These are phyloP conservation scores for Pomacea canaliculata DNA, from an alignment of 2,888 invertebrate species.

Conservation along the genomic window DNA sequence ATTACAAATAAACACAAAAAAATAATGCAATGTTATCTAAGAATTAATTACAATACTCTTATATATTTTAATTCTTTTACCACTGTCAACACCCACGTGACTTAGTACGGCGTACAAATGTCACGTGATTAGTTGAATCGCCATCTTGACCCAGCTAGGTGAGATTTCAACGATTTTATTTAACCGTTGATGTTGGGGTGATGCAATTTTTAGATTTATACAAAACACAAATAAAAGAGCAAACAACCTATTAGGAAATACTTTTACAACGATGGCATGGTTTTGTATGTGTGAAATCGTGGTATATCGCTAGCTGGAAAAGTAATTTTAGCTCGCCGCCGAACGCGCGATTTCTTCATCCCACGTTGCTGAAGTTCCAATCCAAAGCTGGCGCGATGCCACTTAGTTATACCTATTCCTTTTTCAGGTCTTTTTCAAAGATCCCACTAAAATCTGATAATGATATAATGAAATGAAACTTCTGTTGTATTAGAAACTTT, in stretches of 20 bases:
- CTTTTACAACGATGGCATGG: not conserved
- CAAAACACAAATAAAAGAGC: not conserved
- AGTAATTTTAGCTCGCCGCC: too few species aligned
- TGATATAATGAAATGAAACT: too few species aligned
- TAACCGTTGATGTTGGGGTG: constrained; percentile 3
- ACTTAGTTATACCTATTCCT: too few species aligned
- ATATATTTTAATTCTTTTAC: not conserved
- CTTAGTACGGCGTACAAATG: constrained; percentile 66
- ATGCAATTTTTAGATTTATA: not conserved
- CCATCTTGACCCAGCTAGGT: constrained; percentile 53
- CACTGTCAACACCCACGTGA: constrained; percentile 56
- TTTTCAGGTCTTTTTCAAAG: too few species aligned
- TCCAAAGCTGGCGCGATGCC: too few species aligned
- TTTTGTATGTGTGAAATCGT: too few species aligned
- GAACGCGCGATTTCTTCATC: not conserved
- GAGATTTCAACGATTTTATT: constrained; percentile 26
- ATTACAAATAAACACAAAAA: not conserved
- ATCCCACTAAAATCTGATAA: too few species aligned
- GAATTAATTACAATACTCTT: not conserved
- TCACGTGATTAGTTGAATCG: constrained; percentile 63
- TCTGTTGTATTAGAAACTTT: too few species aligned
- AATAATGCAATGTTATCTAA: not conserved
- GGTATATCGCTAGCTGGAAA: not conserved
- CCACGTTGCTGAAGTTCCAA: not conserved
- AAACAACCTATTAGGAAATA: not conserved